Percentiles rank a stretch among this genome's conserved stretches.
Evolutionary conservation across 2,888 invertebrate genomes (phyloP).

Genomic region (Hemicrepidius hirtus): DNA sequence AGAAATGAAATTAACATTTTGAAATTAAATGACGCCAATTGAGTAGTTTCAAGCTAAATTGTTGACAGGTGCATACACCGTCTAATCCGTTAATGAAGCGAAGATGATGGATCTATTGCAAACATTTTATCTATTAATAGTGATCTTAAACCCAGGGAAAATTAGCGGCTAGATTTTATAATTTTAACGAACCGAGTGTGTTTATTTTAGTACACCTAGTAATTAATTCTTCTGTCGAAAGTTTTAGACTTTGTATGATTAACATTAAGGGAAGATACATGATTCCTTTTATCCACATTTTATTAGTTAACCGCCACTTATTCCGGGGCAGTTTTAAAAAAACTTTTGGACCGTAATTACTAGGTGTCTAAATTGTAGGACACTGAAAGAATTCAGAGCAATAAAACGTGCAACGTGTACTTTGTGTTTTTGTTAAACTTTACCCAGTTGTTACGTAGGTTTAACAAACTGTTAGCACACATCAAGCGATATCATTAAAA

Average conservation of each 20-base stretch:
- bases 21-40: slow-evolving; percentile 23
- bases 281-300: slow-evolving; percentile 14
- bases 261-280: slow-evolving; percentile 6
- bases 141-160: background rate
- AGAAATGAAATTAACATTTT: slow-evolving; percentile 7
- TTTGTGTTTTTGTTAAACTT: slow-evolving; percentile 33
- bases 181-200: slow-evolving; percentile 2
- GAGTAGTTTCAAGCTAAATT: slow-evolving; percentile 11
- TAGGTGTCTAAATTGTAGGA: slow-evolving; percentile 33
- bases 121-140: slow-evolving; percentile 24
- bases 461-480: slow-evolving; percentile 24
- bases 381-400: slow-evolving; percentile 14
- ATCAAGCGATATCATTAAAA: slow-evolving; percentile 34
- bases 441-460: slow-evolving; percentile 28
- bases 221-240: slow-evolving; percentile 22
- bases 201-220: slow-evolving; percentile 10
- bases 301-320: slow-evolving; percentile 14
- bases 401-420: slow-evolving; percentile 32
- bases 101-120: slow-evolving; percentile 31
- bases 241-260: slow-evolving; percentile 11
- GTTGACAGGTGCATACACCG: slow-evolving; percentile 22
- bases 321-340: background rate
- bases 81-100: slow-evolving; percentile 30
- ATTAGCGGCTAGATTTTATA: slow-evolving; percentile 14
- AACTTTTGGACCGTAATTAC: slow-evolving; percentile 20